Base-by-base conservation (phyloP, 2,797 vertebrate genomes). In the Leucoraja ocellata region DNA sequence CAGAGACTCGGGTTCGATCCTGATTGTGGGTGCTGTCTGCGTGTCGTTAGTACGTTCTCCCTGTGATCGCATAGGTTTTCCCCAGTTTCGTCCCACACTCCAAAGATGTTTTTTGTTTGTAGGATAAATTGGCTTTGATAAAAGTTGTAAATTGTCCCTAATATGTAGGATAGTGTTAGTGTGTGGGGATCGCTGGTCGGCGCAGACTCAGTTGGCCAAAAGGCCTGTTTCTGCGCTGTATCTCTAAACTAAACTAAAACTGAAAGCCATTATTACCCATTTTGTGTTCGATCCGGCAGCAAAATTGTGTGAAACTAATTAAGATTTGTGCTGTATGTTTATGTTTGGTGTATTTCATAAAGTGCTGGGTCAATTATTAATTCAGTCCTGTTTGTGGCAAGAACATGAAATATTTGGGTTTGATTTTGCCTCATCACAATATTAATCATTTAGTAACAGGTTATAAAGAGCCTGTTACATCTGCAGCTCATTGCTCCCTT, bases 251-350 rank as follows among this genome's bases (percentile, higher is more conserved):
- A 54, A 54, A 23, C 94, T 95, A 95, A 71, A 94, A 95, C 94
- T 94, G 94, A 94, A 94, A 94, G 92, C 94, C 94, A 93, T 95
- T 94, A 95, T 96, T 95, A 96, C 95, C 95, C 94, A 95, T 95
- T 94, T 94, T 94, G 94, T 94, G 94, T 93, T 94, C 94, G 93
- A 93, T 94, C 95, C 95, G 93, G 81, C 93, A 94, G 79, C 93
- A 95, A 94, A 94, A 54, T 93, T 10, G 95, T 93, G 94, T 93
- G 93, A 94, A 95, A 93, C 93, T 95, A 96, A 96, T 95, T 94
- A 95, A 54, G 73, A 65, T 94, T 93, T 68, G 68, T 65, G 54
- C 73, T 94, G 94, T 93, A 94, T 94, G 94, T 96, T 95, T 95
- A 93, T 95, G 93, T 86, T 92, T 39, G 73, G 71, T 13, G 9